These are phyloP conservation scores for Lepeophtheirus salmonis DNA, from an alignment of 1,140 invertebrate genomes.

Conservation along the genomic window DNA sequence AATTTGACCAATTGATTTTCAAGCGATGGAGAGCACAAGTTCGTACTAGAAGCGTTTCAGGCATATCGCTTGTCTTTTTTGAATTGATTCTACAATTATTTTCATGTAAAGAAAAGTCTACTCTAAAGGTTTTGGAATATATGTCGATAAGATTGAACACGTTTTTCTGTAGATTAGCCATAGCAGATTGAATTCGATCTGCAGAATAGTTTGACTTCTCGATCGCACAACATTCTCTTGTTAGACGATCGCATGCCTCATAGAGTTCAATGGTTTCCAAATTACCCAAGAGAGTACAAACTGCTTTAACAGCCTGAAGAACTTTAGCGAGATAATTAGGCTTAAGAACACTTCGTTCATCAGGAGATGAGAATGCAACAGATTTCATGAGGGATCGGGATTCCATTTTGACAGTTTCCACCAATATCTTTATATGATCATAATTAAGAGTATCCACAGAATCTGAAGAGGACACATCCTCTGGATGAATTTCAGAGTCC, in stretches of 20 bases:
- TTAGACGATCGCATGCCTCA: conserved; percentile 47
- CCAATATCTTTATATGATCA: conserved; percentile 21
- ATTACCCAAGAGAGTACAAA: conserved; percentile 64
- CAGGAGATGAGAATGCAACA: conserved; percentile 25
- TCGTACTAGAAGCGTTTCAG: conserved; percentile 58
- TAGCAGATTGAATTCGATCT: conserved; percentile 20
- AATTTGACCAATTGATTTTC: conserved; percentile 46
- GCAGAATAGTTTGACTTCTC: conserved; percentile 19
- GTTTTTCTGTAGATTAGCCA: conserved; percentile 46
- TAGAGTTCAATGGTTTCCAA: conserved; percentile 67
- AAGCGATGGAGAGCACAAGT: conserved; percentile 64
- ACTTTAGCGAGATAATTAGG: conserved; percentile 36
- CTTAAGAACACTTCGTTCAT: conserved; percentile 5
- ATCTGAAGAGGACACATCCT: conserved; percentile 11
- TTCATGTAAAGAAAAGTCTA: conserved; percentile 45
- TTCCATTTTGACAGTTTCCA: conserved; percentile 59
- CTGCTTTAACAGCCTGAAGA: conserved; percentile 72
- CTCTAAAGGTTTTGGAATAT: conserved; percentile 59
- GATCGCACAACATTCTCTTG: conserved; percentile 35
- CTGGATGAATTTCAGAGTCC: conserved; percentile 11
- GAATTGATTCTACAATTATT: conserved; percentile 18
- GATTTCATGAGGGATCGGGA: conserved; percentile 44
- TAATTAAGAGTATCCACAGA: conserved; percentile 8
- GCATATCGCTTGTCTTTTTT: conserved; percentile 34
- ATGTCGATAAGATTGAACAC: conserved; percentile 54